A percentile compares a stretch with the other conserved stretches of the same genome.
These are phyloP conservation scores for Sinohyriopsis cumingii DNA, from an alignment of 2,888 invertebrate genomes.

Conservation along the genomic window DNA sequence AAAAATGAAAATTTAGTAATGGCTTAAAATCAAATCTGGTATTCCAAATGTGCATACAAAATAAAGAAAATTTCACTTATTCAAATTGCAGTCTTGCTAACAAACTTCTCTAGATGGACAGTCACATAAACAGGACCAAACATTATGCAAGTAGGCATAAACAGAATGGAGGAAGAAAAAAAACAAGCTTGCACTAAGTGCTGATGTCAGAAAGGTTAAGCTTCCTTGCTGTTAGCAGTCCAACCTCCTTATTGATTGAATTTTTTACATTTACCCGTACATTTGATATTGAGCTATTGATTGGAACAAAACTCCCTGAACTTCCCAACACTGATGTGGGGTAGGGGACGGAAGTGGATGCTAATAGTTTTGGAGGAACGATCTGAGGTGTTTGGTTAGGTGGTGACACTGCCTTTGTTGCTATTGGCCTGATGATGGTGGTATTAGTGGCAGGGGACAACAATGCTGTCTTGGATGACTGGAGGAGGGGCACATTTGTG, in stretches of 20 bases:
- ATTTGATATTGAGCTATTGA: slow-evolving; percentile 12
- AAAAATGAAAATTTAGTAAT: no score
- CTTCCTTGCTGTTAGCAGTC: slow-evolving; percentile 19
- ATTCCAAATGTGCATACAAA: no score
- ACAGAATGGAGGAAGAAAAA: no score
- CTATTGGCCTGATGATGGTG: slow-evolving; percentile 25
- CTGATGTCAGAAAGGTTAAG: slow-evolving; percentile 25
- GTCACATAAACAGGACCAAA: no score
- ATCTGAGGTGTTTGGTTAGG: slow-evolving; percentile 26
- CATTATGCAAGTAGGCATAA: no score
- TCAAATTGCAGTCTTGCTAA: no score
- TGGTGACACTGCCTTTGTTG: slow-evolving; percentile 26
- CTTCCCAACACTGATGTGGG: slow-evolving; percentile 14
- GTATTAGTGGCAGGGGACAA: slow-evolving; percentile 3
- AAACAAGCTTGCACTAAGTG: not conserved
- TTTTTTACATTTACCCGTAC: not conserved
- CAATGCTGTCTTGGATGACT: slow-evolving; percentile 7
- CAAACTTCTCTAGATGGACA: no score
- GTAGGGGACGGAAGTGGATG: slow-evolving; percentile 9
- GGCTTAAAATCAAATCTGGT: no score
- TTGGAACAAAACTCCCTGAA: slow-evolving; percentile 32
- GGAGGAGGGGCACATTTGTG: slow-evolving; percentile 25
- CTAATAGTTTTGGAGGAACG: slow-evolving; percentile 23
- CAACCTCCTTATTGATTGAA: slow-evolving; percentile 3
- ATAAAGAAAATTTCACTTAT: no score